Evolutionary conservation across 92 coral and sea anemone species (phyloP).

Genomic region (Porites lobata): DNA sequence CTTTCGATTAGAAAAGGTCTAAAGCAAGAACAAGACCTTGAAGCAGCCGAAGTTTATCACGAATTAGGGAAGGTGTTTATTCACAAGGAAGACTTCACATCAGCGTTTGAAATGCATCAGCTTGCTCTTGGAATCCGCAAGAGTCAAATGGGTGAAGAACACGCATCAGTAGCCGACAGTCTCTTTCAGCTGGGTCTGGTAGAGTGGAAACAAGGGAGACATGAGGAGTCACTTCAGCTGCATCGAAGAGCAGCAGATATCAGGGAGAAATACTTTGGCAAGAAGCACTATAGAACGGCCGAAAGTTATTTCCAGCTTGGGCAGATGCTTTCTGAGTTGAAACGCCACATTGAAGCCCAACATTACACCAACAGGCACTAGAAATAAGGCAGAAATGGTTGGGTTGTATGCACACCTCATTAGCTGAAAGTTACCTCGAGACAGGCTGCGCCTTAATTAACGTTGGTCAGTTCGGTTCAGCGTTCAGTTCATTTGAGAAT

Average conservation of each 20-base stretch:
- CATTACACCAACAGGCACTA: slow-evolving; percentile 1
- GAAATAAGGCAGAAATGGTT: neutral
- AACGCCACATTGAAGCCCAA: neutral
- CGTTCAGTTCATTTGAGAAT: neutral
- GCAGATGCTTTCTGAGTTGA: neutral
- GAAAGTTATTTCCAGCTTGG: neutral
- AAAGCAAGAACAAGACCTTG: neutral
- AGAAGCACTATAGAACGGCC: neutral
- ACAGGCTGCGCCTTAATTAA: neutral
- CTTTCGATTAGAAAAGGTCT: neutral
- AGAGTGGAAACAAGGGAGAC: neutral
- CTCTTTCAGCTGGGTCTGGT: neutral
- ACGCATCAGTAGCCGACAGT: neutral
- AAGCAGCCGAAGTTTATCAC: neutral
- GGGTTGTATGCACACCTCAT: neutral
- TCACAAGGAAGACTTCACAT: neutral
- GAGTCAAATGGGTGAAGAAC: neutral
- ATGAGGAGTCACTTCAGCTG: neutral
- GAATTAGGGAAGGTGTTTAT: neutral
- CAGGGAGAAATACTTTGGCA: neutral
- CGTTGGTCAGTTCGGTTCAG: neutral
- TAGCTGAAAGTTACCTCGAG: neutral
- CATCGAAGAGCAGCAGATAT: neutral
- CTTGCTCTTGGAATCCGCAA: neutral
- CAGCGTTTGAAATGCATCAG: neutral